A percentile compares a stretch with the other conserved stretches of the same genome.
Conservation (phyloP, 2,888 invertebrate genomes). For the Leucoma salicis region DNA sequence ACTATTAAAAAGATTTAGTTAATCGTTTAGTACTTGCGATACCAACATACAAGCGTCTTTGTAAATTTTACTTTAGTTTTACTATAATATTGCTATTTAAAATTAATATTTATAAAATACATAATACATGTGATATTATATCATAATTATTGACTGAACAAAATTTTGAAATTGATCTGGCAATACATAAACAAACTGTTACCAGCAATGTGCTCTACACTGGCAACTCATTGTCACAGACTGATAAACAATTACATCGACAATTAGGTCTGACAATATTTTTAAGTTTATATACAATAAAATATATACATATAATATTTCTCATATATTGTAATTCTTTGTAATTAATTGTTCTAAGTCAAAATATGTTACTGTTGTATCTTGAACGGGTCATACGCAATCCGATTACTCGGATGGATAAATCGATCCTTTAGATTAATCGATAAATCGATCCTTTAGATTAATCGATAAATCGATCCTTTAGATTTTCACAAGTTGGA, state of each 20-base stretch:
- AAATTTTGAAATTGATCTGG: conserved; percentile 14
- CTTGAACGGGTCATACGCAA: conserved; percentile 6
- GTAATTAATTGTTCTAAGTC: conserved; percentile 37
- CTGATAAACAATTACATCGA: neutral
- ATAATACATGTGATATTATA: conserved; percentile 31
- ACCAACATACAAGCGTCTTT: no score
- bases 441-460: neutral
- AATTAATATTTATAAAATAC: conserved; percentile 14
- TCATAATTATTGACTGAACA: conserved; percentile 44
- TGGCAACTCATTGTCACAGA: conserved; percentile 4
- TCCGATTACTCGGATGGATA: neutral
- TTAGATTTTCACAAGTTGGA: neutral
- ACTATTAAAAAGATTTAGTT: neutral
- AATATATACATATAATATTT: neutral
- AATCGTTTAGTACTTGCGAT: no score
- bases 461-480: neutral
- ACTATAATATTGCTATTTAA: conserved; percentile 4
- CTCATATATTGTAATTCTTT: conserved; percentile 7
- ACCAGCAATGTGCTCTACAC: conserved; percentile 5
- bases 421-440: neutral
- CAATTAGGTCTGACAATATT: neutral
- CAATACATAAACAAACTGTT: conserved; percentile 1
- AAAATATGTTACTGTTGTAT: conserved; percentile 34
- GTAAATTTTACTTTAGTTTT: no score
- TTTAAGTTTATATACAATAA: neutral